Conservation (phyloP, 37 sponge, comb jelly and placozoan species). For the Aplysina aerophoba region DNA sequence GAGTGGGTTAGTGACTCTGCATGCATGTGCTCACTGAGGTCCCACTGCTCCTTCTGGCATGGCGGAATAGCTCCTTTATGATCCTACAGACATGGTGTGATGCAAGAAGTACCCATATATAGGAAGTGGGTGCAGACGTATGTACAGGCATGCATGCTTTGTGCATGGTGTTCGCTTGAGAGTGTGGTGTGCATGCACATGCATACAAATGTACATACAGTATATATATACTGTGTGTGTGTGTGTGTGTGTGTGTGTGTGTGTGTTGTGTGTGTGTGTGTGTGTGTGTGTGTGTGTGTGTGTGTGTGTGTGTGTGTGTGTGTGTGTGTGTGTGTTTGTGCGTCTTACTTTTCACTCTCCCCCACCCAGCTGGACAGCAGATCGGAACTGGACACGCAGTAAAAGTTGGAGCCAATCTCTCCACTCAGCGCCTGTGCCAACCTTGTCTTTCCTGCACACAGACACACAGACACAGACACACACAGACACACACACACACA, state of each 20-base stretch:
- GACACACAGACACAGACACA: not conserved
- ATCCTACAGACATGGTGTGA: not conserved
- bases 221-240: too few species aligned
- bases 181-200: too few species aligned
- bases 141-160: too few species aligned
- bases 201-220: too few species aligned
- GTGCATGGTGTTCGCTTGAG: too few species aligned
- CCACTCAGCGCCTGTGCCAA: constrained; percentile 76
- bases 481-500: not conserved
- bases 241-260: too few species aligned
- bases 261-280: too few species aligned
- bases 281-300: not conserved
- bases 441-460: constrained; percentile 56
- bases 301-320: not conserved
- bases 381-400: constrained; percentile 83
- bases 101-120: too few species aligned
- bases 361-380: constrained; percentile 94
- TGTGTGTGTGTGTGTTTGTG: not conserved
- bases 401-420: constrained; percentile 80
- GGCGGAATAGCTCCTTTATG: constrained; percentile 24
- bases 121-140: too few species aligned
- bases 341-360: constrained; percentile 85
- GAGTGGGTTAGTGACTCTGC: too few species aligned
- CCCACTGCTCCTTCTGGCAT: constrained; percentile 7
- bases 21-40: not conserved